phyloP scores from a whole-genome alignment of 2,113 vertebrate species.

The Bungarus multicinctus region DNA sequence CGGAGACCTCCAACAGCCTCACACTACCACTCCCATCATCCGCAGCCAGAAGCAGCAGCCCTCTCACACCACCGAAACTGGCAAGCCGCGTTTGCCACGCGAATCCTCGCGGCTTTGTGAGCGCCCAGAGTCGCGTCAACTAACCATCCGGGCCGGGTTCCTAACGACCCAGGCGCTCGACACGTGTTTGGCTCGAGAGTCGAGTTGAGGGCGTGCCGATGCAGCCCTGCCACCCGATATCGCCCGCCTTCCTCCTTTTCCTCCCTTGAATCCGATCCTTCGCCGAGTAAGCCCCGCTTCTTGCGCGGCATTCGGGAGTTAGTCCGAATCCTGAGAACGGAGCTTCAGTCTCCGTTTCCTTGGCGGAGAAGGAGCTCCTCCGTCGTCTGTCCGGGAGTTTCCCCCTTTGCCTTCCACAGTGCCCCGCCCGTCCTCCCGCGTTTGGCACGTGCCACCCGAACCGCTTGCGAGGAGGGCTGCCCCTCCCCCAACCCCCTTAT shows the following conservation, averaged over 20 bases:
- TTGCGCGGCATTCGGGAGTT: not conserved
- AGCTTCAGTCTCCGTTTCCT: not conserved
- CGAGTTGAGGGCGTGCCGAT: not conserved
- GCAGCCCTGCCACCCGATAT: not conserved
- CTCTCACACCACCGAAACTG: not conserved
- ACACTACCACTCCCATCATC: not conserved
- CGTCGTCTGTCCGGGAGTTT: not conserved
- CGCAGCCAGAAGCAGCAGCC: not conserved
- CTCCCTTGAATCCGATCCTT: not conserved
- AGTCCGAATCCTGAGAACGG: not conserved
- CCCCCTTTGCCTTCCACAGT: too few species aligned
- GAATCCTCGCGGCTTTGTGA: not conserved
- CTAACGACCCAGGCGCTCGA: not conserved
- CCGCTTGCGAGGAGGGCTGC: not conserved
- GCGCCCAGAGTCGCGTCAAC: not conserved
- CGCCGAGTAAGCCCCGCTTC: not conserved
- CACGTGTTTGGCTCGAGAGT: not conserved
- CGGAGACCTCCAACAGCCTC: not conserved
- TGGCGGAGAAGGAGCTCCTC: not conserved
- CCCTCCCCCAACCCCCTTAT: not conserved
- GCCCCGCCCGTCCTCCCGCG: too few species aligned
- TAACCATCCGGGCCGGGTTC: not conserved
- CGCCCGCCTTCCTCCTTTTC: not conserved
- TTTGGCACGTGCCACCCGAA: not conserved
- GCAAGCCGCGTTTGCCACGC: not conserved